Base-by-base conservation (phyloP, 2,113 vertebrate genomes). In the Lepus europaeus region DNA sequence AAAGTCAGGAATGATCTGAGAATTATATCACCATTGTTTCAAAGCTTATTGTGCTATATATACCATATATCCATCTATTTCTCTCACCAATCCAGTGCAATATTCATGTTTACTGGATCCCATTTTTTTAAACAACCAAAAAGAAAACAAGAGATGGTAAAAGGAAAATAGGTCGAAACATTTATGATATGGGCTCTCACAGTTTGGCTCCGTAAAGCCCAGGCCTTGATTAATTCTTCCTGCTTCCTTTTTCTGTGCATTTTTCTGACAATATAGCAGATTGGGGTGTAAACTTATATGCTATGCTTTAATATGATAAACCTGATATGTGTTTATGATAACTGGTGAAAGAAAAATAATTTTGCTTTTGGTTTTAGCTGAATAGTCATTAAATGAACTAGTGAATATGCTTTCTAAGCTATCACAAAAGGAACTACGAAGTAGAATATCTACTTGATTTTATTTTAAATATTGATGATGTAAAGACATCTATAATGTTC, bases 391-490 rank as follows among this genome's bases (percentile, higher is more conserved):
- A 89, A 64, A 63, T 17, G 5, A 89, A 81, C 22, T 64, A 70
- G 31, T 96, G 73, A 91, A 74, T 92, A 74, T 74, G 23, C 10
- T 61, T 84, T 33, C 39, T 39, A 66, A 19, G 39, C 17, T 33
- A 33, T 23, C 39, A 93, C 53, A 77, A 76, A 95, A 82, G 20
- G 25, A 59, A 63, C 45, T 91, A 49, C 64, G 76, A 97, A 95
- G 93, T 87, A 97, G 95, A 96, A 70, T 61, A 72, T 87, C 95
- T 31, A 84, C 79, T 93, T 80, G 93, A 96, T 97, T 94, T 94
- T 95, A 96, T 90, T 12, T 95, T 80, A 93, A 87, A 80, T 96
- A 95, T 74, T 94, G 68, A 89, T 92, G 63, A 51, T 95, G 33
- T 87, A 93, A 80, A 96, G 53, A 45, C 70, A 94, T 70, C 78